Conservation (phyloP, 2,113 vertebrate genomes). For the Dinomys branickii region DNA sequence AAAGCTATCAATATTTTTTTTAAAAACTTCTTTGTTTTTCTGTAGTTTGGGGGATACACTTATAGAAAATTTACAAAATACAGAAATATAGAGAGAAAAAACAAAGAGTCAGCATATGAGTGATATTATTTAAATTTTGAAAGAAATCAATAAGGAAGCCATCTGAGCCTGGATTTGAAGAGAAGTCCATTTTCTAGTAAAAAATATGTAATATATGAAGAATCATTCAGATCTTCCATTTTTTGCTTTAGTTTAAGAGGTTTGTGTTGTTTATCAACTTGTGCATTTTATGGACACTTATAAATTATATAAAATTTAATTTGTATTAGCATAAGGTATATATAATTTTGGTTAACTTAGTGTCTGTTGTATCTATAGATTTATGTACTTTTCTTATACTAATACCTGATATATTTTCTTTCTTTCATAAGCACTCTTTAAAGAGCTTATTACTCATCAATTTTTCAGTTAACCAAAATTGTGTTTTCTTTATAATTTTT, state of each 20-base stretch:
- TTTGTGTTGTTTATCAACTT: neutral
- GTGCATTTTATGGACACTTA: neutral
- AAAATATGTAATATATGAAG: neutral
- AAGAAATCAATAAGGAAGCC: neutral
- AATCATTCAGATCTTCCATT: neutral
- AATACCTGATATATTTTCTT: neutral
- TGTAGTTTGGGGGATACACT: too few species aligned
- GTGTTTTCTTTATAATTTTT: neutral
- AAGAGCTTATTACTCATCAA: neutral
- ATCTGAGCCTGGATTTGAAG: neutral
- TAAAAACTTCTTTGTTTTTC: too few species aligned
- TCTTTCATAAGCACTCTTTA: neutral
- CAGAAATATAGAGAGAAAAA: too few species aligned
- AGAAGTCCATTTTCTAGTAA: neutral
- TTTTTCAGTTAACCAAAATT: neutral
- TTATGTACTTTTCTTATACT: neutral
- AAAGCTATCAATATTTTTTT: too few species aligned
- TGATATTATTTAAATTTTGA: neutral
- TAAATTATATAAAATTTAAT: neutral
- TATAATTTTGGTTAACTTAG: neutral
- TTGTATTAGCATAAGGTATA: neutral
- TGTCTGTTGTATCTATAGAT: neutral
- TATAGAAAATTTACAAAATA: too few species aligned
- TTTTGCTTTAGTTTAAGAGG: neutral
- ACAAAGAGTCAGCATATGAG: neutral